Conservation (phyloP, 2,888 invertebrate species). For the Meiosimyza platycephala region DNA sequence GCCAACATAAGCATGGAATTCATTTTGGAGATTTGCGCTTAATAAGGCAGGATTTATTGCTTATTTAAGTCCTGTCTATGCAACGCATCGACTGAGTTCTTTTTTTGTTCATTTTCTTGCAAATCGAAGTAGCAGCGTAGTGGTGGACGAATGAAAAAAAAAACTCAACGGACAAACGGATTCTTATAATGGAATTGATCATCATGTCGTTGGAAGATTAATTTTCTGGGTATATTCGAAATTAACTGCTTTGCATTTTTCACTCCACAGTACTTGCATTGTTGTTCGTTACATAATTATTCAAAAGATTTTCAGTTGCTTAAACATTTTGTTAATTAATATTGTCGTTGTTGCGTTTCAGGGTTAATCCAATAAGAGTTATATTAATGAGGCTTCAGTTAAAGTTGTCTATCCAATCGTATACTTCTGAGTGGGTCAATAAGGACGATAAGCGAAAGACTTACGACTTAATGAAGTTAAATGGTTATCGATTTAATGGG, state of each 20-base stretch:
- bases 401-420: too few species aligned
- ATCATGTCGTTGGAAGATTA: slow-evolving; percentile 32
- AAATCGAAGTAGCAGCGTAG: too few species aligned
- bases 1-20: slow-evolving; percentile 25
- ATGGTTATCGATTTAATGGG: too few species aligned
- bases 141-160: too few species aligned
- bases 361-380: too few species aligned
- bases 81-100: neutral
- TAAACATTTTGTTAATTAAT: slow-evolving; percentile 36
- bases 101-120: neutral
- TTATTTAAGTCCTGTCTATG: slow-evolving; percentile 9
- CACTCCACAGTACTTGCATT: neutral
- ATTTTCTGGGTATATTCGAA: slow-evolving; percentile 21
- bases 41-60: slow-evolving; percentile 37
- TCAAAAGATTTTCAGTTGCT: slow-evolving; percentile 37
- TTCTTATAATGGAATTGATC: slow-evolving; percentile 17
- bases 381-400: too few species aligned
- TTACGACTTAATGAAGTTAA: too few species aligned
- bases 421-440: too few species aligned
- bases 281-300: slow-evolving; percentile 27
- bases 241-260: slow-evolving; percentile 30
- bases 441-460: too few species aligned
- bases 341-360: slow-evolving; percentile 10
- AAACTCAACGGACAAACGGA: neutral
- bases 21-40: slow-evolving; percentile 34